Base-by-base conservation (phyloP, 1,140 invertebrate species). In the Drosophila tsacasi region DNA sequence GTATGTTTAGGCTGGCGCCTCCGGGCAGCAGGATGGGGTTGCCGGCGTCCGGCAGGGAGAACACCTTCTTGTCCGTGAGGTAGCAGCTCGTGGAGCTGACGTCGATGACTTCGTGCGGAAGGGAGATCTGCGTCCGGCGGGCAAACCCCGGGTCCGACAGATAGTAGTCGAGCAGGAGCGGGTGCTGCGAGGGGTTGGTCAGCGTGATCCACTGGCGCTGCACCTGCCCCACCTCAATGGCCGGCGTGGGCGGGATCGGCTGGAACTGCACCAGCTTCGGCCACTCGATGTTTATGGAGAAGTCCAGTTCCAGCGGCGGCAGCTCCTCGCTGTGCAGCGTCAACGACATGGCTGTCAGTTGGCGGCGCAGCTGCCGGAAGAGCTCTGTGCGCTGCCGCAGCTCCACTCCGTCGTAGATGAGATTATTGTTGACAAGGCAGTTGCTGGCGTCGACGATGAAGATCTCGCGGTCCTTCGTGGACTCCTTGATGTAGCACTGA, bases 401-500 rank as follows among this genome's bases (percentile, higher is more conserved):
- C 57, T 92, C 89, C 8, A 79, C 79, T n/a, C 91, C 80, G 61
- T 91, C 83, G 19, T 89, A 89, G 0, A 89, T 79, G 17, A 89
- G 66, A 79, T 89, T 89, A 15, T 90, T 89, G 40, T 91, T 84
- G 21, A 55, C 47, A 4, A 73, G 25, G n/a, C 69, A 67, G 2
- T 59, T 61, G 9, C 27, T 60, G 19, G 32, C 62, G 3, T 58
- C 47, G 3, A 44, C 25, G n/a, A 50, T 59, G 19, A 80, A 80
- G 17, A 81, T 61, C 9, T 50, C 47, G 15, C 50, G 21, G 5
- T 59, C 67, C 21, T 79, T 76, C 13, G 39, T 47, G 13, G 52
- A 32, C 12, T 68, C 62, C 0, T 52, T 67, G 47, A 97, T 94
- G 91, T 98, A 98, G 93, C 97, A 98, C 54, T 96, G 94, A 12